Evolutionary conservation across 1,140 invertebrate genomes (phyloP).

Genomic region (Lordiphosa stackelbergi): DNA sequence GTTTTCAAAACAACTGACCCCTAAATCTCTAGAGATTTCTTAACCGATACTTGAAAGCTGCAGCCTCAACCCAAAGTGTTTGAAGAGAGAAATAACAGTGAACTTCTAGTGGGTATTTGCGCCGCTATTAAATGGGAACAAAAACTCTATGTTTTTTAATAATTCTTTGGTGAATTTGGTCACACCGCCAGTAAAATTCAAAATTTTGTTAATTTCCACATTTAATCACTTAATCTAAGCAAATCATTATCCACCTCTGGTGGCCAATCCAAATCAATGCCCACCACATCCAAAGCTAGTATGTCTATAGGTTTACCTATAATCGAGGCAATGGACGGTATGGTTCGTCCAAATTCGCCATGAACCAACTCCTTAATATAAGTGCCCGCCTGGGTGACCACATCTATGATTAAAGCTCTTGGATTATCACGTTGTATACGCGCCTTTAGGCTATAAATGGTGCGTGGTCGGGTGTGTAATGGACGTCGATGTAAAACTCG

Average conservation of each 20-base stretch:
- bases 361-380: constrained; percentile 99
- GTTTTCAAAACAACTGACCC: too few relatives aligned
- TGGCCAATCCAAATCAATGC: constrained; percentile 84
- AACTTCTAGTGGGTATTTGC: too few relatives aligned
- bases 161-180: too few relatives aligned
- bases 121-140: too few relatives aligned
- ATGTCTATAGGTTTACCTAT: constrained; percentile 86
- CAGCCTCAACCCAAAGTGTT: too few relatives aligned
- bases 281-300: constrained; percentile 83
- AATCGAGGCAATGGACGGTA: constrained; percentile 81
- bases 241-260: constrained; percentile 68
- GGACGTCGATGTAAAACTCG: constrained; percentile 90
- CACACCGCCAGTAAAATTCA: too few relatives aligned
- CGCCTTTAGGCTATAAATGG: constrained; percentile 82
- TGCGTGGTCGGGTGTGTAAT: constrained; percentile 81
- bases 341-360: constrained; percentile 93
- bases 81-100: too few relatives aligned
- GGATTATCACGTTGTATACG: constrained; percentile 76
- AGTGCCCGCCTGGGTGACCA: constrained; percentile 94
- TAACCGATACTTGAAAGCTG: too few relatives aligned
- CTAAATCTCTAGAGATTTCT: too few relatives aligned
- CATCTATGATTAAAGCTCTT: constrained; percentile 82
- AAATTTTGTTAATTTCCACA: too few relatives aligned
- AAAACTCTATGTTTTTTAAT: too few relatives aligned
- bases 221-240: constrained; percentile 22